These are phyloP conservation scores for Petrophora chlorosata DNA, from an alignment of 2,888 invertebrate species.

Conservation along the genomic window DNA sequence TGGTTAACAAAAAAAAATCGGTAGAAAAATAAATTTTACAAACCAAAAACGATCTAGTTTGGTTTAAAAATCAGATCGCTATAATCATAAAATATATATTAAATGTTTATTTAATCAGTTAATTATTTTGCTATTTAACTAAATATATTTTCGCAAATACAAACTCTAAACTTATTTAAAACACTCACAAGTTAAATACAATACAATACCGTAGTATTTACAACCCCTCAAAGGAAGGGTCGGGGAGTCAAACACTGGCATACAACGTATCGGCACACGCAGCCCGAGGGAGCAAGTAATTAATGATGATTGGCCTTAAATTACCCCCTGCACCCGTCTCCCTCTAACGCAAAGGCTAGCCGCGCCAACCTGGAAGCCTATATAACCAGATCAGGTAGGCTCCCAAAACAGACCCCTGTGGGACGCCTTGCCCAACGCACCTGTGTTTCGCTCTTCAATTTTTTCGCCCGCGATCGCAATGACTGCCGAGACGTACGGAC, in stretches of 20 bases:
- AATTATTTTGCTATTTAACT: too few relatives aligned
- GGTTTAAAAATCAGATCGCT: too few relatives aligned
- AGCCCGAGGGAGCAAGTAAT: conserved; percentile 74
- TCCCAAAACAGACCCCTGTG: conserved; percentile 66
- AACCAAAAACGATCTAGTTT: too few relatives aligned
- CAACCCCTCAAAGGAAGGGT: conserved; percentile 46
- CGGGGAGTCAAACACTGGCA: conserved; percentile 31
- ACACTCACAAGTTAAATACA: conserved; percentile 38
- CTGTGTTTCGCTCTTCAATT: conserved; percentile 42
- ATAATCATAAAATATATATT: too few relatives aligned
- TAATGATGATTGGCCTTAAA: conserved; percentile 83
- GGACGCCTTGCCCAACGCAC: conserved; percentile 64
- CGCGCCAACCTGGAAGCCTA: conserved; percentile 70
- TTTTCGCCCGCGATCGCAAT: conserved; percentile 49
- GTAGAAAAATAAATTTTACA: too few relatives aligned
- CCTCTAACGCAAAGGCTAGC: conserved; percentile 53
- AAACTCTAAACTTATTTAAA: too few relatives aligned
- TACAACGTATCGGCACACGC: conserved; percentile 56
- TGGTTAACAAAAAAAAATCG: too few relatives aligned
- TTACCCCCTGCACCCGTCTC: conserved; percentile 74
- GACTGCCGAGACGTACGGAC: conserved; percentile 81
- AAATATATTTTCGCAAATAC: too few relatives aligned
- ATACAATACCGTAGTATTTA: conserved; percentile 40
- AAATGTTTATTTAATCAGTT: too few relatives aligned
- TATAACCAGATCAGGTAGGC: conserved; percentile 76